Evolutionary conservation across 2,113 vertebrate genomes (phyloP).

Genomic region (Prolemur simus): DNA sequence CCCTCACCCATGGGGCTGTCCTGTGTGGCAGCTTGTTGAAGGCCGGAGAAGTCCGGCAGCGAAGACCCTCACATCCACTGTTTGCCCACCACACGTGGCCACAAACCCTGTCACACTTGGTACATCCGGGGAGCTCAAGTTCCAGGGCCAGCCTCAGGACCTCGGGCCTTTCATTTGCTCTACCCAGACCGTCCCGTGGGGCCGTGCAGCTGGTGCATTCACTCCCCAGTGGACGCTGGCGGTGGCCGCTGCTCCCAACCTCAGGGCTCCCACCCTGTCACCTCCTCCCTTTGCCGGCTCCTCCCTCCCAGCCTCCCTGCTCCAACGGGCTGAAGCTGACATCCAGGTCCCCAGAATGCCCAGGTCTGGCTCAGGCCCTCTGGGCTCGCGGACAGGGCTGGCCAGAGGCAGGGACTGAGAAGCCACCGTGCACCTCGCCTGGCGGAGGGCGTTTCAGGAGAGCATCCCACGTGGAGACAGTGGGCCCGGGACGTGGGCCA

Average conservation of each 20-base stretch:
- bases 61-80: rapidly evolving
- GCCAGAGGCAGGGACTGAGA: rapidly evolving
- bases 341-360: not conserved
- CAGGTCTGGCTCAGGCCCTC: not conserved
- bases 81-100: rapidly evolving
- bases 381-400: no score
- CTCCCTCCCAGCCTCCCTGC: not conserved
- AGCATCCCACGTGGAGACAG: rapidly evolving
- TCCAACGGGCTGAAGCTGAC: not conserved
- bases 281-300: not conserved
- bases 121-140: not conserved
- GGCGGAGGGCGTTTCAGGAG: rapidly evolving
- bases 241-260: no score
- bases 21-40: rapidly evolving
- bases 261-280: not conserved
- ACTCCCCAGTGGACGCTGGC: rapidly evolving
- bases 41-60: not conserved
- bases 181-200: rapidly evolving
- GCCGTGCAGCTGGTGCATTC: rapidly evolving
- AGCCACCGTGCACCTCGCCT: rapidly evolving
- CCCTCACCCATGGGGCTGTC: rapidly evolving
- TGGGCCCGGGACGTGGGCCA: rapidly evolving
- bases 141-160: not conserved
- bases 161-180: rapidly evolving
- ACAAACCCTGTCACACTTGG: not conserved